A percentile compares a stretch with the other conserved stretches of the same genome.
Evolutionary conservation across 2,113 vertebrate species (phyloP).

Genomic region (Genyomyrus donnyi): DNA sequence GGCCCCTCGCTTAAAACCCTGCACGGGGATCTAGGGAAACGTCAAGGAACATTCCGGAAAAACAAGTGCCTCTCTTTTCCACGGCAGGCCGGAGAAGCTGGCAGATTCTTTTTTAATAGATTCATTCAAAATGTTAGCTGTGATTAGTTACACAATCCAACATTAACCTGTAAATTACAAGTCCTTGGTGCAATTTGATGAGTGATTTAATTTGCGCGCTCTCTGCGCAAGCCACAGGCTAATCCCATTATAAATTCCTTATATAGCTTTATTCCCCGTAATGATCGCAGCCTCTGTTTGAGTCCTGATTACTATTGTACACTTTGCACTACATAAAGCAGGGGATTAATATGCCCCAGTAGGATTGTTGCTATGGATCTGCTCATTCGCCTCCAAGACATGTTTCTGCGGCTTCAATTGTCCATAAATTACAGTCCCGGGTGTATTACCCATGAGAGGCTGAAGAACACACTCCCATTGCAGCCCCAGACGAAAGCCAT

Average conservation of each 20-base stretch:
- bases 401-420: constrained; percentile 98
- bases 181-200: constrained; percentile 99
- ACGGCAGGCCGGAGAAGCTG: constrained; percentile 67
- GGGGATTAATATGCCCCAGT: constrained; percentile 99
- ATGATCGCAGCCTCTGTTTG: constrained; percentile 98
- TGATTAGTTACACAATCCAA: constrained; percentile 99
- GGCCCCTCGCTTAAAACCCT: background rate
- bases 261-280: constrained; percentile 98
- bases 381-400: constrained; percentile 90
- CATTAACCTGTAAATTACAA: constrained; percentile 99
- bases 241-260: constrained; percentile 99
- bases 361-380: constrained; percentile 99
- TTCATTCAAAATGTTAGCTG: constrained; percentile 87
- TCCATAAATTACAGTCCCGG: constrained; percentile 99
- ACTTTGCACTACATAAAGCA: constrained; percentile 99
- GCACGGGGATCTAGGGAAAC: background rate
- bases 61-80: constrained; percentile 67
- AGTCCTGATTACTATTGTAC: constrained; percentile 99
- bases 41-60: constrained; percentile 28
- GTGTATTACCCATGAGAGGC: constrained; percentile 94
- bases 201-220: constrained; percentile 97
- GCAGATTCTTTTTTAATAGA: constrained; percentile 69
- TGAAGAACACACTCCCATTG: constrained; percentile 77
- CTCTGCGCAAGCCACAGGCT: constrained; percentile 88
- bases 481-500: constrained; percentile 74